These are phyloP conservation scores for Illadopsis cleaveri DNA, from an alignment of 2,113 vertebrate species.

Conservation along the genomic window DNA sequence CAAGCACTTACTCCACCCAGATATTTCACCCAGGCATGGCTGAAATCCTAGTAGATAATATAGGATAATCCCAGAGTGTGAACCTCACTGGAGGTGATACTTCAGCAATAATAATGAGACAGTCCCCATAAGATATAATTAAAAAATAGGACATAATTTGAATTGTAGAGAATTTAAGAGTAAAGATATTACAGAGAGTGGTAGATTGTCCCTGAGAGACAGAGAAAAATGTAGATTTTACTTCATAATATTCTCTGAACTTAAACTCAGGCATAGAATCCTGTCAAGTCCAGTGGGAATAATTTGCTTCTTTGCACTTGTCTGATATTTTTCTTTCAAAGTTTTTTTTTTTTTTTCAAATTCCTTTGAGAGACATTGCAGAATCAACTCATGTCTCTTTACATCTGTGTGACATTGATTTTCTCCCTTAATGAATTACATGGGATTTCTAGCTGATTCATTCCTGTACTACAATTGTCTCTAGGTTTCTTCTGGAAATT, in stretches of 20 bases:
- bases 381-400: neutral
- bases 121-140: neutral
- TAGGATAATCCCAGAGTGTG: neutral
- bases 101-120: neutral
- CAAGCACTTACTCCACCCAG: neutral
- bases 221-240: neutral
- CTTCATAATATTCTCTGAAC: neutral
- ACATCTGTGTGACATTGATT: neutral
- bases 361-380: neutral
- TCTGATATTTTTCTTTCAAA: neutral
- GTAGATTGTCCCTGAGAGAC: neutral
- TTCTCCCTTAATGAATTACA: constrained; percentile 13
- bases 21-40: neutral
- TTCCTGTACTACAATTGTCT: neutral
- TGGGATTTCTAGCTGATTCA: neutral
- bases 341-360: neutral
- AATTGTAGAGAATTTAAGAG: neutral
- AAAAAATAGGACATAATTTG: neutral
- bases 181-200: neutral
- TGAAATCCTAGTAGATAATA: neutral
- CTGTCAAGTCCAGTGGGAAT: neutral
- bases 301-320: neutral
- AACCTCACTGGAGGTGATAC: neutral
- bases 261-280: neutral
- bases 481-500: neutral